Percentiles rank a stretch among this genome's conserved stretches.
Conservation (phyloP, 2,888 invertebrate species). For the Drosophila monieri region DNA sequence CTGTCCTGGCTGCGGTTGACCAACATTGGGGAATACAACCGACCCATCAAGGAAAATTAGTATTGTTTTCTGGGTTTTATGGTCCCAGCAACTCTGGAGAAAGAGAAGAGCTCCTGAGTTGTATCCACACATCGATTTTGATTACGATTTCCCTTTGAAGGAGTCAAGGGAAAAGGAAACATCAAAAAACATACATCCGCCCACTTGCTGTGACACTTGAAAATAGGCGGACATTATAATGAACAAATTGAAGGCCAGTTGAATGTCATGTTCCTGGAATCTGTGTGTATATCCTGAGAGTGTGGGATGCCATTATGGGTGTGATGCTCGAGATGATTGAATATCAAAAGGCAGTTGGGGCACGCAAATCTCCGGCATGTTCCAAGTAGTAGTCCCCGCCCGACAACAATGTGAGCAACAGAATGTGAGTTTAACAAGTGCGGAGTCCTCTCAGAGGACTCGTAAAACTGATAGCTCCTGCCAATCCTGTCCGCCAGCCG, state of each 20-base stretch:
- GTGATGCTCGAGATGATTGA: conserved; percentile 67
- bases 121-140: conserved; percentile 2
- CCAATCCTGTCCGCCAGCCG: neutral
- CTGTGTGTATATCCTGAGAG: conserved; percentile 4
- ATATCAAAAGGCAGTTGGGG: conserved; percentile 73
- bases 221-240: conserved; percentile 68
- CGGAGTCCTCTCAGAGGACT: conserved; percentile 65
- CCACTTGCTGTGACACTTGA: conserved; percentile 52
- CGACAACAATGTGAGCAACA: conserved; percentile 40
- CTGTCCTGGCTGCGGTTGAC: conserved; percentile 10
- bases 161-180: conserved; percentile 22
- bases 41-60: conserved; percentile 34
- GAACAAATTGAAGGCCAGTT: conserved; percentile 66
- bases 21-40: conserved; percentile 18
- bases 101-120: neutral
- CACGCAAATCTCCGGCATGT: conserved; percentile 75
- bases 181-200: conserved; percentile 47
- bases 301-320: conserved; percentile 49
- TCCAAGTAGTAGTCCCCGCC: conserved; percentile 43
- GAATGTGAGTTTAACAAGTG: conserved; percentile 66
- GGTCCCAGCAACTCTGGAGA: neutral
- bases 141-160: conserved; percentile 20
- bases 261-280: conserved; percentile 46
- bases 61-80: conserved; percentile 33
- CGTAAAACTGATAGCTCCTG: conserved; percentile 72